phyloP scores from a whole-genome alignment of 1,140 invertebrate species.

The Lamellibrachia luymesi region DNA sequence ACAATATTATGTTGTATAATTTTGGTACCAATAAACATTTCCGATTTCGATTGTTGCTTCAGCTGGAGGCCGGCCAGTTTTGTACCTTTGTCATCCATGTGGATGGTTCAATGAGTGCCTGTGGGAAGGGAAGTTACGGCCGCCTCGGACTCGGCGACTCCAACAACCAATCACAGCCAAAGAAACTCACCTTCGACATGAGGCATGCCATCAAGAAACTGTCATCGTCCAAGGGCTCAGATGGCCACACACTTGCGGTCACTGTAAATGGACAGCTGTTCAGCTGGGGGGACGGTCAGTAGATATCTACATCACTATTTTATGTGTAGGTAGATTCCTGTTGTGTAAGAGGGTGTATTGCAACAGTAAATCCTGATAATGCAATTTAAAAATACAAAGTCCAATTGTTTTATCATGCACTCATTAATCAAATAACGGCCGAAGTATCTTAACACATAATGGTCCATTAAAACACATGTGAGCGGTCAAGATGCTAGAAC shows the following conservation, averaged over 20 bases:
- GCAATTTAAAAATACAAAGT: too few relatives aligned
- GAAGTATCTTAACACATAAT: too few relatives aligned
- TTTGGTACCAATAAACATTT: too few relatives aligned
- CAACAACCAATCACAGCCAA: slow-evolving; percentile 61
- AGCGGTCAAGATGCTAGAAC: too few relatives aligned
- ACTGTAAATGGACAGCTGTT: slow-evolving; percentile 88
- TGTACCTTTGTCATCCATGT: slow-evolving; percentile 67
- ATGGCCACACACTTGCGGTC: slow-evolving; percentile 91
- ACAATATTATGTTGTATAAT: too few relatives aligned
- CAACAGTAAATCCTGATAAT: background rate
- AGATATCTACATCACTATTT: too few relatives aligned
- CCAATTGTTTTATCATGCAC: too few relatives aligned
- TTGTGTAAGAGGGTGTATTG: background rate
- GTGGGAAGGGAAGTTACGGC: slow-evolving; percentile 66
- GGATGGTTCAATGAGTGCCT: slow-evolving; percentile 64
- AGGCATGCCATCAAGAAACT: slow-evolving; percentile 52
- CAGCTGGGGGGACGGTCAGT: slow-evolving; percentile 86
- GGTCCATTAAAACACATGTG: too few relatives aligned
- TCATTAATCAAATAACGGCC: too few relatives aligned
- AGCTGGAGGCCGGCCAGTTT: slow-evolving; percentile 70
- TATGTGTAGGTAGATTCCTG: background rate
- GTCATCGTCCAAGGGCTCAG: slow-evolving; percentile 65
- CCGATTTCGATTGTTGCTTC: slow-evolving; percentile 42
- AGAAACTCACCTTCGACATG: slow-evolving; percentile 58
- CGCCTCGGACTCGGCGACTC: slow-evolving; percentile 63